phyloP scores from a whole-genome alignment of 2,888 invertebrate genomes.

The Phorcus lineatus region DNA sequence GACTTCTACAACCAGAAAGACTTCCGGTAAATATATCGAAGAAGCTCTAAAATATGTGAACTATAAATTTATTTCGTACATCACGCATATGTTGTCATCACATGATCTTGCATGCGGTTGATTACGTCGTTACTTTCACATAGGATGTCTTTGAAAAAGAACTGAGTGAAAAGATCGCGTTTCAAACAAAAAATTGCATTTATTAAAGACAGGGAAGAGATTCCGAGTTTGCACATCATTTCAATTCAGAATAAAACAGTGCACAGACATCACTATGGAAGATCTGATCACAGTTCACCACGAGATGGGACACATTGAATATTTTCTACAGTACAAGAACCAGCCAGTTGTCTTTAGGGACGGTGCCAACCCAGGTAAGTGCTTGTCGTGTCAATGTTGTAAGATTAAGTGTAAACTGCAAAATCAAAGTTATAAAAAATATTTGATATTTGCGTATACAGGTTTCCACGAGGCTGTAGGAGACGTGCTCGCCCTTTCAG shows the following conservation, averaged over 20 bases:
- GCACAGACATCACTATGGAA: conserved; percentile 66
- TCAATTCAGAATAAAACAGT: conserved; percentile 70
- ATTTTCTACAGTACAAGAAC: conserved; percentile 70
- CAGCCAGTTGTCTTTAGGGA: conserved; percentile 80
- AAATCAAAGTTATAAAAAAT: too few species aligned
- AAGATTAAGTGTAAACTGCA: too few species aligned
- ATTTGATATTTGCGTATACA: conserved; percentile 27
- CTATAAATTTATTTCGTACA: too few species aligned
- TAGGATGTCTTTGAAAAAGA: too few species aligned
- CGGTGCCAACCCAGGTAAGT: conserved; percentile 88
- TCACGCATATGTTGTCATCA: too few species aligned
- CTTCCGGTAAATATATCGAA: conserved; percentile 81
- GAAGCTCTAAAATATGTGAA: too few species aligned
- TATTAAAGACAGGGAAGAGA: too few species aligned
- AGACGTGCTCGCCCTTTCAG: conserved; percentile 71
- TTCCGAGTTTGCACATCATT: not conserved
- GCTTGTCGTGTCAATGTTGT: too few species aligned
- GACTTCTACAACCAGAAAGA: conserved; percentile 90
- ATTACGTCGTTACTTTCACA: too few species aligned
- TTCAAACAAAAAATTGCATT: too few species aligned
- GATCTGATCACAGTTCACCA: conserved; percentile 71
- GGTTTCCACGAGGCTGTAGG: conserved; percentile 75
- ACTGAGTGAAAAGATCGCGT: too few species aligned
- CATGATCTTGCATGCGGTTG: too few species aligned
- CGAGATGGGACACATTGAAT: conserved; percentile 75